phyloP scores from a whole-genome alignment of 2,888 invertebrate species.

The Eristalinus sepulchralis region DNA sequence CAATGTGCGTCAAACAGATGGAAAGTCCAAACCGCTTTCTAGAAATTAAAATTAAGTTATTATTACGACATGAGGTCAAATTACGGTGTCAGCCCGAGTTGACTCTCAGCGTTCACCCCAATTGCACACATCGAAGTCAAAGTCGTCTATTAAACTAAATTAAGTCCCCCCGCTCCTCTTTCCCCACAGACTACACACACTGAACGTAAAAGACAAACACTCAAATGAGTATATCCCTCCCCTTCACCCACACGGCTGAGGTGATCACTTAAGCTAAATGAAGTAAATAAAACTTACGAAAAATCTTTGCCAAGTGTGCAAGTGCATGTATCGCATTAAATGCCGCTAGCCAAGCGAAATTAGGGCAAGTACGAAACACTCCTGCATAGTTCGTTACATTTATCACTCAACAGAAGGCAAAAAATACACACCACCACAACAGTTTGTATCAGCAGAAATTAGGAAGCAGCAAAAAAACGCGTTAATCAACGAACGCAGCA shows the following conservation, averaged over 20 bases:
- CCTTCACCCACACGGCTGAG: neutral
- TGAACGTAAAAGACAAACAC: constrained; percentile 14
- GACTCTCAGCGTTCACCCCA: constrained; percentile 42
- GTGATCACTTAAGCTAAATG: neutral
- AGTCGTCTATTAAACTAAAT: constrained; percentile 43
- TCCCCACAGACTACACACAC: neutral
- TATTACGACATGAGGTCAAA: constrained; percentile 15
- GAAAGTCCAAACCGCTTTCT: neutral
- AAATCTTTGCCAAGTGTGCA: constrained; percentile 1
- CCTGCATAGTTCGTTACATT: constrained; percentile 3
- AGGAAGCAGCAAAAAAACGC: neutral
- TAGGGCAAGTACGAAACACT: neutral
- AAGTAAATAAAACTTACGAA: neutral
- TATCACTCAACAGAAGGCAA: neutral
- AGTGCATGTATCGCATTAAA: constrained; percentile 6
- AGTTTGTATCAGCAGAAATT: constrained; percentile 7
- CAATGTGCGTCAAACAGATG: neutral
- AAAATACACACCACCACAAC: neutral
- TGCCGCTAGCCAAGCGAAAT: neutral
- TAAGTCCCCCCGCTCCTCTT: constrained; percentile 15
- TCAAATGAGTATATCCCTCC: neutral
- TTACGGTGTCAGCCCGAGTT: constrained; percentile 18
- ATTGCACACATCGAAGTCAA: constrained; percentile 30
- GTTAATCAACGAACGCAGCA: constrained; percentile 3
- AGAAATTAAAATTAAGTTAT: neutral